Conservation (phyloP, 2,888 invertebrate genomes). For the Tetrapedia diversipes region DNA sequence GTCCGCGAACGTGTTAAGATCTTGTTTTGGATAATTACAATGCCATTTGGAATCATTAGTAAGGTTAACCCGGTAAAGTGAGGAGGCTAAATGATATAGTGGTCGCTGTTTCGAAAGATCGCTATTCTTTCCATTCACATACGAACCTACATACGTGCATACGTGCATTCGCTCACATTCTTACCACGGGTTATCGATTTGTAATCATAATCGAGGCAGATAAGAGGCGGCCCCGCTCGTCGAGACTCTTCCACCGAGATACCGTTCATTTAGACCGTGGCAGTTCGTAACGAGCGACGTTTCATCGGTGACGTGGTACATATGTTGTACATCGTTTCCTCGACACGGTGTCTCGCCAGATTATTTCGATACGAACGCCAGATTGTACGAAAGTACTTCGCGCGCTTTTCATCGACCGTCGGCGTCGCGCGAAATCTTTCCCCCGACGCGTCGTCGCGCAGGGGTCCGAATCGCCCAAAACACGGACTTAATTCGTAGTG, state of each 20-base stretch:
- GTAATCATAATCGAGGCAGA: constrained; percentile 65
- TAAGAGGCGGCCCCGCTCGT: constrained; percentile 51
- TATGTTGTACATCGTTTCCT: constrained; percentile 24
- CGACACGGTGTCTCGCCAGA: constrained; percentile 31
- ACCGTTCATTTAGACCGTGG: constrained; percentile 36
- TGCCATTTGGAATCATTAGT: no score
- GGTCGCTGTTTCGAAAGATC: constrained; percentile 12
- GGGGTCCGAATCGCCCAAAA: no score
- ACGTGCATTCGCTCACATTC: constrained; percentile 50
- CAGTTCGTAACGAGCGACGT: constrained; percentile 36
- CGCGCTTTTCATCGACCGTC: constrained; percentile 21
- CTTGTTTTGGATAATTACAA: no score
- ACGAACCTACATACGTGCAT: constrained; percentile 13
- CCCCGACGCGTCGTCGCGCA: no score
- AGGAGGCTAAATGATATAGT: constrained; percentile 27
- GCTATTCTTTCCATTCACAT: constrained; percentile 23
- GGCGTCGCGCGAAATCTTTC: constrained; percentile 4
- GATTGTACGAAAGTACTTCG: constrained; percentile 24
- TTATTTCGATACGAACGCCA: constrained; percentile 31
- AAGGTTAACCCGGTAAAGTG: no score
- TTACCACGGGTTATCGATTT: constrained; percentile 66
- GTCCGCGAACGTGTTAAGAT: no score
- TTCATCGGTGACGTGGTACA: constrained; percentile 29
- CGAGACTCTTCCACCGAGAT: constrained; percentile 35
- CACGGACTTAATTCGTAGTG: no score